Evolutionary conservation across 1,140 invertebrate species (phyloP).

Genomic region (Drosophila sucinea): DNA sequence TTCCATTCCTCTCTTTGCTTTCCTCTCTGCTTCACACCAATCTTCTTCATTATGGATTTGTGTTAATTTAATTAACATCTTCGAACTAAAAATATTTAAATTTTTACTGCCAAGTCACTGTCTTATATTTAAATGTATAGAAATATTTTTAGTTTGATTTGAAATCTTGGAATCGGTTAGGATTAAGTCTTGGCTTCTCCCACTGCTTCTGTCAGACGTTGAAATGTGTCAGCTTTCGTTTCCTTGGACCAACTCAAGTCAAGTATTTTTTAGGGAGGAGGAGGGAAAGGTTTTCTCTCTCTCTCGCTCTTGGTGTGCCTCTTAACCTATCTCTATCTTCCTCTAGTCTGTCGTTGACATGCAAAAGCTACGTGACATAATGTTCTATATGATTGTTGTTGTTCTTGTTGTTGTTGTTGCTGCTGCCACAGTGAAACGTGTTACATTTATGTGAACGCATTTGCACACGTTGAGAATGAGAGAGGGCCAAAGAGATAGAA

Average conservation of each 20-base stretch:
- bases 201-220: not conserved
- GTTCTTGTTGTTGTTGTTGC: slow-evolving; percentile 14
- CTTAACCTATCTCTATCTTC: slow-evolving; percentile 11
- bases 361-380: slow-evolving; percentile 23
- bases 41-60: not conserved
- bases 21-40: no score
- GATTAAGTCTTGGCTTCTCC: not conserved
- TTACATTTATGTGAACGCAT: slow-evolving; percentile 66
- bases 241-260: slow-evolving; percentile 4
- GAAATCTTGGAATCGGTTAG: not conserved
- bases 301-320: slow-evolving; percentile 25
- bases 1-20: not conserved
- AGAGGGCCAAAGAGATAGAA: slow-evolving; percentile 3
- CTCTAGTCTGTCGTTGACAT: slow-evolving; percentile 19
- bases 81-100: slow-evolving; percentile 3
- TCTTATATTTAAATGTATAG: slow-evolving; percentile 3
- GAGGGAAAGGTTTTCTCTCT: not conserved
- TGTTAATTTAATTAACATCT: slow-evolving; percentile 7
- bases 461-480: slow-evolving; percentile 43
- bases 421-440: slow-evolving; percentile 34
- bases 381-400: slow-evolving; percentile 19
- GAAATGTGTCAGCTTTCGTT: slow-evolving; percentile 11
- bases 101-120: slow-evolving; percentile 7
- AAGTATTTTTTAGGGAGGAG: not conserved
- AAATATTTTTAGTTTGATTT: not conserved